Evolutionary conservation across 2,113 vertebrate species (phyloP), one percentile per base, ranked within the genome.

Genomic region (Misgurnus mizolepis): DNA sequence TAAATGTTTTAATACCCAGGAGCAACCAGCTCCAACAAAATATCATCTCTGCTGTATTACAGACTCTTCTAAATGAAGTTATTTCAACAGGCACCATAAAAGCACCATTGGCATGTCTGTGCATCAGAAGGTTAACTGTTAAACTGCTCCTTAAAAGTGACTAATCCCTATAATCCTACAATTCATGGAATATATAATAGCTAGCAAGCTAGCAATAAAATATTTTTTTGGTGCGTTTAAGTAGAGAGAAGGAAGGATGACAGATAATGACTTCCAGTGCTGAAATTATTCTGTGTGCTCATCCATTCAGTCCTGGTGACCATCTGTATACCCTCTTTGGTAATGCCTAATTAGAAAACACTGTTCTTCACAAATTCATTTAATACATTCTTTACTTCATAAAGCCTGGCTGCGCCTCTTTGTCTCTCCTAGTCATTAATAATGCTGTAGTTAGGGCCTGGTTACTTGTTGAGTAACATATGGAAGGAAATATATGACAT

Each of bases 1-100:
- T 34, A n/a, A 15, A 17, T 62, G 11, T 49, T 47, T 49, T 15
- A 10, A 75, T 49, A 49, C 41, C 49, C 40, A 73, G 27, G 40
- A 80, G 50, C 14, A 50, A 68, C 61, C 10, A 67, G 27, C 47
- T 66, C 1, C 56, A 73, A 56, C 11, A 56, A 45, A 64, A 55
- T 22, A 53, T 27, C 43, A 64, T 66, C 4, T 70, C 55, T 45
- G 1, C 22, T 7, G 12, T 45, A 55, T 55, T 17, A 47, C 12
- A 2, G 3, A 27, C 49, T 55, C 14, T 22, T 7, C 68, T 27
- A 71, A 10, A 71, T 7, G 12, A 27, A 34, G 17, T 43, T 55
- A 7, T 39, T 58, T 39, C 15, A 34, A 14, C 18, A 34, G 34
- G 4, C 40, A 64, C 8, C 17, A 22, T 68, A 53, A 15, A 14